These are phyloP conservation scores for Contarinia nasturtii DNA, from an alignment of 1,140 invertebrate species.

Conservation along the genomic window DNA sequence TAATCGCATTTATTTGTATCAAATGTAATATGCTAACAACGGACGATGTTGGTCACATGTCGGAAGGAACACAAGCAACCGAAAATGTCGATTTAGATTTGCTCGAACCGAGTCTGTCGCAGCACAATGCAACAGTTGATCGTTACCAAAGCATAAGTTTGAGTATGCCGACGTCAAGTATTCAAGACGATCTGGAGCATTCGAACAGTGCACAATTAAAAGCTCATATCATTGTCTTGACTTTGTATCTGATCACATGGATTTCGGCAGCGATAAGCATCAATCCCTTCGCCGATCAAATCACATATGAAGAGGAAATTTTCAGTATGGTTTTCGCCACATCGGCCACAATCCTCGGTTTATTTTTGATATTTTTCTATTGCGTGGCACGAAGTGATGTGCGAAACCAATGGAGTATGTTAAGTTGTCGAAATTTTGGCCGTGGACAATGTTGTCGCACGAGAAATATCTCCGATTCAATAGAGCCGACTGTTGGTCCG, in stretches of 20 bases:
- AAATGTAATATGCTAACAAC: slow-evolving; percentile 49
- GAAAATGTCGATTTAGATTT: slow-evolving; percentile 65
- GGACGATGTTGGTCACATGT: slow-evolving; percentile 39
- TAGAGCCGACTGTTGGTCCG: slow-evolving; percentile 20
- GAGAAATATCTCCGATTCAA: slow-evolving; percentile 41
- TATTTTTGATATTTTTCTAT: slow-evolving; percentile 75
- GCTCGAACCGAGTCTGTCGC: slow-evolving; percentile 38
- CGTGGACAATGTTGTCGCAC: slow-evolving; percentile 37
- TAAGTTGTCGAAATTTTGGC: slow-evolving; percentile 17
- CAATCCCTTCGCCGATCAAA: slow-evolving; percentile 2
- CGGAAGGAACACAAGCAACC: slow-evolving; percentile 61
- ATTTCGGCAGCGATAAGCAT: slow-evolving; percentile 36
- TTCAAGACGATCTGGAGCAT: slow-evolving; percentile 64
- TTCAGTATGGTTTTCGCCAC: slow-evolving; percentile 61
- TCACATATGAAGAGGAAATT: slow-evolving; percentile 45
- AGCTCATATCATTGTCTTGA: slow-evolving; percentile 54
- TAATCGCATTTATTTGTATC: slow-evolving; percentile 55
- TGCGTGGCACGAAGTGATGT: slow-evolving; percentile 69
- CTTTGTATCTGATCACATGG: slow-evolving; percentile 63
- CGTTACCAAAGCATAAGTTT: slow-evolving; percentile 33
- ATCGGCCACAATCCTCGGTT: slow-evolving; percentile 46
- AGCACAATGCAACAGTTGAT: slow-evolving; percentile 25
- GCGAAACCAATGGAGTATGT: slow-evolving; percentile 44
- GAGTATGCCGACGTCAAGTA: slow-evolving; percentile 40
- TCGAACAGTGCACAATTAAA: slow-evolving; percentile 61